Evolutionary conservation across 2,888 invertebrate species (phyloP).

Genomic region (Argyra leucocephala): DNA sequence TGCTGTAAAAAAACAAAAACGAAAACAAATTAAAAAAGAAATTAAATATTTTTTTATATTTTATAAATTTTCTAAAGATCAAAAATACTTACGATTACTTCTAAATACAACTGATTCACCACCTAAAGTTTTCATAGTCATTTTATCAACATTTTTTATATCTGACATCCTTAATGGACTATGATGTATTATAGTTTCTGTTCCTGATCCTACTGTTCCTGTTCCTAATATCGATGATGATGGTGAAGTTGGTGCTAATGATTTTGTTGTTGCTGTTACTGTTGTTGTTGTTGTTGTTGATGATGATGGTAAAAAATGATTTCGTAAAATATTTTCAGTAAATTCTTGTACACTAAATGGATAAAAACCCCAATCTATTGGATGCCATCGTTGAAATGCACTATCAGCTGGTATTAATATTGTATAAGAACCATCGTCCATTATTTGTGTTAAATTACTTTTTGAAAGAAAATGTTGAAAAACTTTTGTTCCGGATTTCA

Average conservation of each 20-base stretch:
- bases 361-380: slow-evolving; percentile 61
- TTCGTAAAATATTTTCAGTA: slow-evolving; percentile 52
- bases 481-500: slow-evolving; percentile 54
- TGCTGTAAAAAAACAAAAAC: slow-evolving; percentile 37
- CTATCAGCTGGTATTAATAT: slow-evolving; percentile 56
- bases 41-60: background rate
- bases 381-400: slow-evolving; percentile 59
- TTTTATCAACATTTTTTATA: slow-evolving; percentile 46
- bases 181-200: slow-evolving; percentile 28
- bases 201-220: background rate
- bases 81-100: slow-evolving; percentile 47
- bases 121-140: slow-evolving; percentile 49
- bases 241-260: too few relatives aligned
- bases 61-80: background rate
- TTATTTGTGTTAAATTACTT: slow-evolving; percentile 52
- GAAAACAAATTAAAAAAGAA: background rate
- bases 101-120: slow-evolving; percentile 50
- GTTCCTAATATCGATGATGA: background rate
- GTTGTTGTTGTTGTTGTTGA: background rate
- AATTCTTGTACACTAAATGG: slow-evolving; percentile 58
- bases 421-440: slow-evolving; percentile 50
- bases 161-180: slow-evolving; percentile 47
- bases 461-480: slow-evolving; percentile 54
- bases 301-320: slow-evolving; percentile 48
- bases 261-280: background rate